These are phyloP conservation scores for Pantala flavescens DNA, from an alignment of 1,140 invertebrate species.

Conservation along the genomic window DNA sequence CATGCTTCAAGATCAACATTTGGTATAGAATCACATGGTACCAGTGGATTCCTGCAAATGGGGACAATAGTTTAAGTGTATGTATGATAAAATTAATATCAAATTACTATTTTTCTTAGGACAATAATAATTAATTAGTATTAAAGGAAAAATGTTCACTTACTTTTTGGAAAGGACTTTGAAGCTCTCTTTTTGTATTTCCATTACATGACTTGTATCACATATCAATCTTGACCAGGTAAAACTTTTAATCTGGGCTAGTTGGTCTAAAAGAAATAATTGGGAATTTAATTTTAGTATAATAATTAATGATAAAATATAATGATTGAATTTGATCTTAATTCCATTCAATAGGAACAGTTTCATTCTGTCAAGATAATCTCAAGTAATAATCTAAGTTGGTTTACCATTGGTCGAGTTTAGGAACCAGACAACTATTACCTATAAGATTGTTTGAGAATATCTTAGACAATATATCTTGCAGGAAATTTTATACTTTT, in stretches of 20 bases:
- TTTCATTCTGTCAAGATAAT: too few species aligned
- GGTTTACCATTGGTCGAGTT: too few species aligned
- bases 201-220: slow-evolving; percentile 60
- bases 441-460: too few species aligned
- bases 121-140: slow-evolving; percentile 16
- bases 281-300: slow-evolving; percentile 16
- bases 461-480: too few species aligned
- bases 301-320: too few species aligned
- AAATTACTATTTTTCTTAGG: too few species aligned
- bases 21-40: slow-evolving; percentile 42
- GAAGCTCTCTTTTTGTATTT: slow-evolving; percentile 50
- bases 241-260: slow-evolving; percentile 58
- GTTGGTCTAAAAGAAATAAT: slow-evolving; percentile 44
- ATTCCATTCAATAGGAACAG: too few species aligned
- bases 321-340: too few species aligned
- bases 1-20: background rate
- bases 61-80: slow-evolving; percentile 8
- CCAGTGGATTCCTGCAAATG: slow-evolving; percentile 51
- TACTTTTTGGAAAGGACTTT: background rate
- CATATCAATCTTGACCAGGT: slow-evolving; percentile 62
- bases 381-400: too few species aligned
- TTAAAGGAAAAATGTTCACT: slow-evolving; percentile 7
- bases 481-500: too few species aligned
- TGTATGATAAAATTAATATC: too few species aligned
- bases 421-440: too few species aligned